A percentile compares a stretch with the other conserved stretches of the same genome.
phyloP scores from a whole-genome alignment of 2,888 invertebrate species.

The Coelinius sp. region DNA sequence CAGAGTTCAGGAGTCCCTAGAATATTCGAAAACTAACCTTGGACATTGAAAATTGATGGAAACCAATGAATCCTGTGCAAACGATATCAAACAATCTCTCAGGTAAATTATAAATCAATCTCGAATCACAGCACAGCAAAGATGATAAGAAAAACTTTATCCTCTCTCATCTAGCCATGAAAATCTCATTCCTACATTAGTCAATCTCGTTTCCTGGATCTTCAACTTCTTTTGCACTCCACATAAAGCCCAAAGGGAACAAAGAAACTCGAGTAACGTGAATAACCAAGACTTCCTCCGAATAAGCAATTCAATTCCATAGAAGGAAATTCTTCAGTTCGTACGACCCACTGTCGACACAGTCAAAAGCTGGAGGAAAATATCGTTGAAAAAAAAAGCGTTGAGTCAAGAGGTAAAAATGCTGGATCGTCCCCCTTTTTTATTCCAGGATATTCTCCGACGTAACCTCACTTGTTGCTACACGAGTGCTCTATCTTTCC shows the following conservation, averaged over 20 bases:
- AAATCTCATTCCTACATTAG: background rate
- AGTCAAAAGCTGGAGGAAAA: constrained; percentile 17
- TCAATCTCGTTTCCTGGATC: background rate
- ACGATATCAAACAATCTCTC: background rate
- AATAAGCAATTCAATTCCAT: constrained; percentile 13
- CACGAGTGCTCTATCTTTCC: constrained; percentile 24
- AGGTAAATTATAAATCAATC: background rate
- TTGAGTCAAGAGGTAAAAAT: constrained; percentile 11
- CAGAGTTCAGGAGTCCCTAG: background rate
- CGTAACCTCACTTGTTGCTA: constrained; percentile 38
- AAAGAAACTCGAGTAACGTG: background rate
- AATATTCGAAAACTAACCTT: background rate
- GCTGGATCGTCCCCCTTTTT: constrained; percentile 2
- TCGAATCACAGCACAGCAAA: background rate
- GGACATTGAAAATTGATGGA: background rate
- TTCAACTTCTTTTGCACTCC: background rate
- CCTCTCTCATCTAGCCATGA: background rate
- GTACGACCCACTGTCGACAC: background rate
- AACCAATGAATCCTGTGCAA: background rate
- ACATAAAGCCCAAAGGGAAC: background rate
- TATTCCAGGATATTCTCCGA: constrained; percentile 1
- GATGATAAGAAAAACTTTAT: background rate
- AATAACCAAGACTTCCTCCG: constrained; percentile 8
- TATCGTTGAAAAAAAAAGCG: background rate
- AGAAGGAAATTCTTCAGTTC: constrained; percentile 10